Base-by-base conservation (phyloP, 2,113 vertebrate species). In the Hydropotes inermis region DNA sequence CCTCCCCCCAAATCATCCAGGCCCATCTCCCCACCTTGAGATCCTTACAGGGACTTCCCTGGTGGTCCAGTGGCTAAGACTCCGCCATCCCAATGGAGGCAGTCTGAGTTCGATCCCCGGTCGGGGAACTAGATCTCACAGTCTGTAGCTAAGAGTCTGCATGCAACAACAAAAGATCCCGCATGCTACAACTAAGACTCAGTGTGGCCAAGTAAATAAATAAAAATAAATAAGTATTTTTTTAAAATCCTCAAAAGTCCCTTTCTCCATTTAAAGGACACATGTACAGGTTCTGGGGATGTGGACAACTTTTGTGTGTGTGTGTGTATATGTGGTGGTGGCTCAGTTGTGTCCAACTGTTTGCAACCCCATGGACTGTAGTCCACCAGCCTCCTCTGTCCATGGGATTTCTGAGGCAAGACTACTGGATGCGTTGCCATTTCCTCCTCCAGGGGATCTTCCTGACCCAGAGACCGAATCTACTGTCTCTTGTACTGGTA, bases 1-100 rank as follows among this genome's bases (percentile, higher is more conserved):
- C 9, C 5, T 11, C 8, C n/a, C 6, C 76, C 23, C 33, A 4
- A 7, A 3, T 76, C 87, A 85, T 3, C 33, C 57, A 89, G 50
- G 57, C 23, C 12, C n/a, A 89, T 39, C 91, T 36, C 52, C 33
- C 23, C 2, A 3, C 45, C 81, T 91, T 14, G 30, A 81, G 36
- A 90, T 28, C 28, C 36, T 70, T 36, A 36, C n/a, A 36, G 17
- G 78, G 45, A 33, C 45, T 33, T 30, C 45, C 45, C 9, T 19
- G 78, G 78, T 11, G 45, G 45, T 19, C 2, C 45, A 21, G 45
- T 81, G 28, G 16, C 28, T 50, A 33, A 30, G 43, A 78, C 27
- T 47, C 43, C 0, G 0, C 15, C 25, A 4, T 78, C 43, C 43
- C 43, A 47, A 0, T 30, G 25, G 25, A 78, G 39, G 14, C 14